A percentile compares a stretch with the other conserved stretches of the same genome.
Conservation (phyloP, 2,113 vertebrate species). For the Sporophila hypoxantha region DNA sequence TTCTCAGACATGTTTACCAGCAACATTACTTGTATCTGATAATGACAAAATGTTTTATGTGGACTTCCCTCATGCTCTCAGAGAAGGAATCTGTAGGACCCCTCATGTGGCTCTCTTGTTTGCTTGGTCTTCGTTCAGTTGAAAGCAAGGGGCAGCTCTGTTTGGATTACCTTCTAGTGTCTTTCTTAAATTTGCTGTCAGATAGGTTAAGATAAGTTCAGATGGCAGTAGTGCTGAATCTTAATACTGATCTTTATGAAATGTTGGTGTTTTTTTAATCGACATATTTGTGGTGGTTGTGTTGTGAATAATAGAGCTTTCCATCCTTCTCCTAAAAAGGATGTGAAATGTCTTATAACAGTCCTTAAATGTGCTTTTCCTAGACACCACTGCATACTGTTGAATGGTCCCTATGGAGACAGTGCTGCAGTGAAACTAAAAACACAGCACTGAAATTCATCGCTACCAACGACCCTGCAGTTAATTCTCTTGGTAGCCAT, state of each 20-base stretch:
- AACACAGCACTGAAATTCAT: neutral
- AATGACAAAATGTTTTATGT: neutral
- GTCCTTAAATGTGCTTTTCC: neutral
- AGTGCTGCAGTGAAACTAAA: constrained; percentile 4
- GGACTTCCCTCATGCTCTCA: neutral
- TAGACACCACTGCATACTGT: neutral
- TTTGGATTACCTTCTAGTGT: neutral
- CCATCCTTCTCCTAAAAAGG: neutral
- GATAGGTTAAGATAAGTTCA: neutral
- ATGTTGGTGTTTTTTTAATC: neutral
- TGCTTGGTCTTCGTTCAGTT: neutral
- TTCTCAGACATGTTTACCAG: neutral
- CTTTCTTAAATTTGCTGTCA: neutral
- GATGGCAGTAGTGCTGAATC: neutral
- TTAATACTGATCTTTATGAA: neutral
- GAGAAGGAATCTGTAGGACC: neutral
- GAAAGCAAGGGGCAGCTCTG: neutral
- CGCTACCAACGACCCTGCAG: accelerated
- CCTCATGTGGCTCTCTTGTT: neutral
- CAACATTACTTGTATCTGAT: neutral
- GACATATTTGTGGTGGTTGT: accelerated
- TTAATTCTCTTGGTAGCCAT: neutral
- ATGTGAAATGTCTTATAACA: neutral
- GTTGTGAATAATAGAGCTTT: neutral
- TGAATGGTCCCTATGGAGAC: neutral